Percentiles rank a stretch among this genome's conserved stretches.
Conservation (phyloP, 2,888 invertebrate species). For the Agrotis ipsilon region DNA sequence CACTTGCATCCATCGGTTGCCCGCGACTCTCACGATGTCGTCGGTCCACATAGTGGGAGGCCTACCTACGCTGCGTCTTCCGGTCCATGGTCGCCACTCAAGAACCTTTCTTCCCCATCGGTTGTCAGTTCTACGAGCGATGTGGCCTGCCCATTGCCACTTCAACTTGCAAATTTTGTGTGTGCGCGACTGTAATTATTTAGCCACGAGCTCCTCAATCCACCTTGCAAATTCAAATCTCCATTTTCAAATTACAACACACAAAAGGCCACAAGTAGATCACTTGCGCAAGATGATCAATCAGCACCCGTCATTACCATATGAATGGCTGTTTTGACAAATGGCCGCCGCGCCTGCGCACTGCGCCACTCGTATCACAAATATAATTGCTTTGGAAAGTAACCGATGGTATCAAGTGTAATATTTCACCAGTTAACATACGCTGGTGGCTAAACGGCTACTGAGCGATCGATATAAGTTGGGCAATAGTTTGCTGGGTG, state of each 20-base stretch:
- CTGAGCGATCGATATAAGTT: slow-evolving; percentile 31
- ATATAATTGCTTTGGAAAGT: slow-evolving; percentile 64
- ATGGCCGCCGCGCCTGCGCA: slow-evolving; percentile 55
- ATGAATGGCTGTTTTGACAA: slow-evolving; percentile 65
- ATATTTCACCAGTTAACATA: slow-evolving; percentile 52
- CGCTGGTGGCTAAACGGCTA: slow-evolving; percentile 42
- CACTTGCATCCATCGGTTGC: too few species aligned
- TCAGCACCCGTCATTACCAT: slow-evolving; percentile 56
- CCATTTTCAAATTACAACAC: slow-evolving; percentile 36
- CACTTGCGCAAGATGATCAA: slow-evolving; percentile 57
- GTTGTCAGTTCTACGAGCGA: too few species aligned
- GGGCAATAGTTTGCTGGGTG: slow-evolving; percentile 9
- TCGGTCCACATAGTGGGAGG: too few species aligned
- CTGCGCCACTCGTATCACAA: slow-evolving; percentile 44
- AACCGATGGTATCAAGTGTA: slow-evolving; percentile 57
- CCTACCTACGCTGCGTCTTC: too few species aligned
- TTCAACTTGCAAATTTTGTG: too few species aligned
- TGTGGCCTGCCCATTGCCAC: too few species aligned
- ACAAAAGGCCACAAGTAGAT: slow-evolving; percentile 45
- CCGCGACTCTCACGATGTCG: too few species aligned
- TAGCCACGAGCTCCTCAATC: too few species aligned
- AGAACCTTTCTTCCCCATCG: too few species aligned
- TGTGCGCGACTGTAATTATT: too few species aligned
- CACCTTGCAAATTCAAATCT: slow-evolving; percentile 5
- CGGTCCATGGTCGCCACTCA: too few species aligned